Evolutionary conservation across 2,797 vertebrate species (phyloP).

Genomic region (Myotis findleyi): DNA sequence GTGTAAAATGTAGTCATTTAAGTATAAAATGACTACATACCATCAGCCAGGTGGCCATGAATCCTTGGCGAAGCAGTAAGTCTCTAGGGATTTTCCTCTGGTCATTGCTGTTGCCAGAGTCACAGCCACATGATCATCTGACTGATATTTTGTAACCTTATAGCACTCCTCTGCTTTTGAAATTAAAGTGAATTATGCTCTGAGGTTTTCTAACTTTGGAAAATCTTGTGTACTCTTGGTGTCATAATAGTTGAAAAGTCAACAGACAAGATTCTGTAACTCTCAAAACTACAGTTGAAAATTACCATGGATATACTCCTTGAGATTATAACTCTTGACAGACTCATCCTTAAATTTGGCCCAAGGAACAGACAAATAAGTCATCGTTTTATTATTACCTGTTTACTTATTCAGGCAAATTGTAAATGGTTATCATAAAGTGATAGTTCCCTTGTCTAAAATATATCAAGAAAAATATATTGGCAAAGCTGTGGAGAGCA

Average conservation of each 20-base stretch:
- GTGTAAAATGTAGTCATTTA: neutral
- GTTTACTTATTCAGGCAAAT: neutral
- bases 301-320: neutral
- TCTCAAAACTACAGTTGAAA: neutral
- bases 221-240: neutral
- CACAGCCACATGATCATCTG: neutral
- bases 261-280: neutral
- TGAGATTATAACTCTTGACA: neutral
- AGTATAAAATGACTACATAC: neutral
- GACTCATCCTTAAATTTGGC: neutral
- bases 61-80: neutral
- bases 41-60: neutral
- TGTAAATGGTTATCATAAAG: neutral
- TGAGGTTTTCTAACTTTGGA: neutral
- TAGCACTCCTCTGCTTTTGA: neutral
- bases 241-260: neutral
- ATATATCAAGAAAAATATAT: neutral
- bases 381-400: neutral
- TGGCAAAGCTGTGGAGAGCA: no score
- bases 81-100: neutral
- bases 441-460: neutral
- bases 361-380: neutral
- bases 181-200: neutral
- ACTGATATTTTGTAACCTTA: neutral
- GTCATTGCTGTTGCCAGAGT: neutral